Percentiles rank a stretch among this genome's conserved stretches.
Evolutionary conservation across 2,888 invertebrate species (phyloP).

Genomic region (Heliothis peltigera): DNA sequence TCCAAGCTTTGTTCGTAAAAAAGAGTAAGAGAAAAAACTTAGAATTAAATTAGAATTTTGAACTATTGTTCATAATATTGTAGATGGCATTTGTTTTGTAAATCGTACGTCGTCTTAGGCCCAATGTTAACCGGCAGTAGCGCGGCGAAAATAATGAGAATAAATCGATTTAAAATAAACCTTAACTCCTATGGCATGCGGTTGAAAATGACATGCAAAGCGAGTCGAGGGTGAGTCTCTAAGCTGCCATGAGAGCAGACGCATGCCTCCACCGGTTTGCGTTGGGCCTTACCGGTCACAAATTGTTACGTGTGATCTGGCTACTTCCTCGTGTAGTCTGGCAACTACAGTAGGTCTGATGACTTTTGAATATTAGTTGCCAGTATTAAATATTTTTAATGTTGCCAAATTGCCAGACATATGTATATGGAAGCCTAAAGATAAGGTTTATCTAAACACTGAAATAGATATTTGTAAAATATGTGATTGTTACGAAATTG

Average conservation of each 20-base stretch:
- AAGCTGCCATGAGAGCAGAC: no score
- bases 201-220: no score
- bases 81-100: not conserved
- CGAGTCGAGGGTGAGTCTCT: no score
- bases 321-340: not conserved
- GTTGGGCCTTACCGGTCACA: not conserved
- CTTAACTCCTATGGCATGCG: no score
- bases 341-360: not conserved
- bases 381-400: slow-evolving; percentile 1
- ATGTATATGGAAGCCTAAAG: not conserved
- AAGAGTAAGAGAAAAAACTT: slow-evolving; percentile 57
- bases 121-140: no score
- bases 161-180: no score
- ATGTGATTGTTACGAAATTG: not conserved
- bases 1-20: slow-evolving; percentile 77
- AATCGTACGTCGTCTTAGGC: not conserved
- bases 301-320: not conserved
- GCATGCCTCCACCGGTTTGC: no score
- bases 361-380: not conserved
- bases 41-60: not conserved
- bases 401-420: not conserved
- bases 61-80: not conserved
- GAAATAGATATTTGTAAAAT: slow-evolving; percentile 1
- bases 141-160: no score
- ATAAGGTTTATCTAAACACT: not conserved